Evolutionary conservation across 2,888 invertebrate species (phyloP), one percentile per base, ranked within the genome.

Genomic region (Campoplex capitator): DNA sequence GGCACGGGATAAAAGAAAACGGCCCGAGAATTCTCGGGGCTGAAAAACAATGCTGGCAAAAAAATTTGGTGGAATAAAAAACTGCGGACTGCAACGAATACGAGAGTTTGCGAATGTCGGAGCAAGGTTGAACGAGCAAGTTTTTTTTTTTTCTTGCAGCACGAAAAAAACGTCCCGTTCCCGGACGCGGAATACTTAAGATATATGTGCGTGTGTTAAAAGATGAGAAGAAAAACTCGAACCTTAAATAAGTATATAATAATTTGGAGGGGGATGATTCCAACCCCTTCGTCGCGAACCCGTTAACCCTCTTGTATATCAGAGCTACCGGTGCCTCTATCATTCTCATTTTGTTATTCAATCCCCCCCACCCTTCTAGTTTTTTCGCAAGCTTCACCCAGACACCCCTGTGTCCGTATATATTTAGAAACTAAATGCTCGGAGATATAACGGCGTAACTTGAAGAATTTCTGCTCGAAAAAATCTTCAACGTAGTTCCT

Each of bases 201-300:
- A 32, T 51, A 51, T 73, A 80, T 48, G 48, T 65, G 32, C 23
- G 65, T n/a, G 42, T 42, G 45, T 56, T 8, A 62, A 38, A 70
- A 38, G 48, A 18, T 18, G 11, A 16, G 28, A 62, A 76, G 9
- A 75, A 89, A 88, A 88, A 84, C 80, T 87, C 83, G 89, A 90
- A 88, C 67, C 92, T 92, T 92, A 94, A 94, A 94, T 94, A 94
- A 94, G 94, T 94, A 94, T 94, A 94, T 94, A 94, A 94, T 94
- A 94, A 94, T 94, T 92, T 91, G 88, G 85, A 89, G 88, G 88
- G 87, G 89, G 87, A 89, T 89, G 84, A 89, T 80, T 88, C 84
- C 85, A 89, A 89, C 90, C 91, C 90, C 88, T 91, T 71, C 35
- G 42, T 79, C 71, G 80, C 62, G 77, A 82, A 84, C 86, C 82